Base-by-base conservation (phyloP, 1,140 invertebrate genomes). In the Bombus balteatus region DNA sequence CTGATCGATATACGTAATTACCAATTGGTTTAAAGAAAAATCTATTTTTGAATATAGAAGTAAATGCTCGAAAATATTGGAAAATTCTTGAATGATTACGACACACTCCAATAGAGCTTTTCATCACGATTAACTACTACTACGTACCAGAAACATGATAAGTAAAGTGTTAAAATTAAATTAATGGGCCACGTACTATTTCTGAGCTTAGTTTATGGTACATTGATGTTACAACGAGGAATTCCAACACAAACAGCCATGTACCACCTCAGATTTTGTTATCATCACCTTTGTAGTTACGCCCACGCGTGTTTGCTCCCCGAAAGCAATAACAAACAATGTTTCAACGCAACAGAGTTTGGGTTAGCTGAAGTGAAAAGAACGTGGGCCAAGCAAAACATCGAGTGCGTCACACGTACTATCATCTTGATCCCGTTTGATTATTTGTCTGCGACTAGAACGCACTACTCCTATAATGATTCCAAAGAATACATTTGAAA, bases 251-350 rank as follows among this genome's bases (percentile, higher is more conserved):
- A 71, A 71, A 41, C 70, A 28, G 1, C 10, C 28, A 28, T 41
- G 25, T 71, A 71, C 37, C 25, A n/a, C 25, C 70, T 5, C 25
- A 28, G 34, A 71, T 71, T 71, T 71, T 71, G 70, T 71, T 71
- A 71, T 71, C 70, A 71, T 71, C 70, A 41, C 70, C 70, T 71
- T 41, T 71, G 37, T 41, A 25, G 25, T 10, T 41, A 71, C 25
- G 25, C 39, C 70, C 37, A 71, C 70, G 70, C 70, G 70, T 71
- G 70, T 71, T 71, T 41, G 37, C 39, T 71, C 3, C 25, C 25
- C 25, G 37, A 71, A 41, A 71, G 10, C 43, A 3, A 47, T 53
- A 74, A 74, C 72, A 74, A 74, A 74, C 43, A 74, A 53, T 28
- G 41, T 22, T 53, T 53, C 41, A 25, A n/a, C 70, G 28, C 32